phyloP scores from a whole-genome alignment of 2,797 vertebrate genomes.

The Monodelphis domestica region DNA sequence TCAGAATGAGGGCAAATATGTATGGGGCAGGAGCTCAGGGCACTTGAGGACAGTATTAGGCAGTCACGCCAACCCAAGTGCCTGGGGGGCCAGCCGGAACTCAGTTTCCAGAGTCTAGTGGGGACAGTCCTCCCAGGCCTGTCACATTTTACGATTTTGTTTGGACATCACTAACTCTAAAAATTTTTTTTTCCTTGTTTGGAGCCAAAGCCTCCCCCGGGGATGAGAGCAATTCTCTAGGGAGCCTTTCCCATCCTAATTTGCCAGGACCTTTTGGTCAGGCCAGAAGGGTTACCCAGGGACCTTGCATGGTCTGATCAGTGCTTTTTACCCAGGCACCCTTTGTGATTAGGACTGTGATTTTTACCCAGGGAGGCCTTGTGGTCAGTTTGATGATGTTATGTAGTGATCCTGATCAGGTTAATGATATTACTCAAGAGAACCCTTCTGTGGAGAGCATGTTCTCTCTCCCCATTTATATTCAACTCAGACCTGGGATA shows the following conservation, averaged over 20 bases:
- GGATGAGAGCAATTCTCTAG: neutral
- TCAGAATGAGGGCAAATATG: neutral
- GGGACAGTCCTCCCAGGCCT: constrained; percentile 32
- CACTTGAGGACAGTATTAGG: neutral
- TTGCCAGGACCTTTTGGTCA: neutral
- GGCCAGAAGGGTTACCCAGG: neutral
- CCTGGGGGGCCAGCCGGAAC: neutral
- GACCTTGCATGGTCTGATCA: neutral
- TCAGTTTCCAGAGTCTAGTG: neutral
- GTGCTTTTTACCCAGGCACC: neutral
- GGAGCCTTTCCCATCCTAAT: neutral
- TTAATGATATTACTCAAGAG: neutral
- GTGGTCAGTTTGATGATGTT: neutral
- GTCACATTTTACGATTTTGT: constrained; percentile 72
- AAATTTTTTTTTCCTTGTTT: constrained; percentile 75
- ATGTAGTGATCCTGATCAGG: neutral
- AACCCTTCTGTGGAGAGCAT: neutral
- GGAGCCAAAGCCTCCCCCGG: constrained; percentile 61
- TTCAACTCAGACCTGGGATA: neutral
- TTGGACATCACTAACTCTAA: constrained; percentile 60
- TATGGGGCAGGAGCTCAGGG: neutral
- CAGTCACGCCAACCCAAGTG: neutral
- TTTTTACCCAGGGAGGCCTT: neutral
- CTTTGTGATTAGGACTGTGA: neutral
- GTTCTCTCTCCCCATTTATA: neutral